These are phyloP conservation scores for Mormyrus proboscirostris DNA, from an alignment of 2,797 vertebrate species.

Conservation along the genomic window DNA sequence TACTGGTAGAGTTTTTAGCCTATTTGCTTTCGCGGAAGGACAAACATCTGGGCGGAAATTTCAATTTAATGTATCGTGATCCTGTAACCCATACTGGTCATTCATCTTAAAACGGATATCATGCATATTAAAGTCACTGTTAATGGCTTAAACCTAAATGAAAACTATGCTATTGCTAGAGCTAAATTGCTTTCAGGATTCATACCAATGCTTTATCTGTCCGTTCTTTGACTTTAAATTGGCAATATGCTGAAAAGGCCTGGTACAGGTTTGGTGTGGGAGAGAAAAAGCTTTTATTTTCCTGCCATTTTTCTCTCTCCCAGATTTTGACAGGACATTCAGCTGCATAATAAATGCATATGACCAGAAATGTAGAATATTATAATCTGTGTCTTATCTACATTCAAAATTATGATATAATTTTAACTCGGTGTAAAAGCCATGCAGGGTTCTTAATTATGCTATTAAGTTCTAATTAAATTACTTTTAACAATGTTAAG, in stretches of 20 bases:
- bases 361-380: constrained; percentile 44
- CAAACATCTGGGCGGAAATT: not conserved
- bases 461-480: constrained; percentile 16
- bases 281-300: not conserved
- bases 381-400: constrained; percentile 5
- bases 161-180: not conserved
- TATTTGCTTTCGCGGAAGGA: not conserved
- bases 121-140: constrained; percentile 7
- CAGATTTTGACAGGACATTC: not conserved
- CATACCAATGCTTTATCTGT: not conserved
- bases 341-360: constrained; percentile 11
- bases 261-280: not conserved
- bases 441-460: constrained; percentile 30
- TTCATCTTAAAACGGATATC: not conserved
- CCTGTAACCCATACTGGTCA: not conserved
- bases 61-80: not conserved
- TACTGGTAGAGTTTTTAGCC: not conserved
- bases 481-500: not conserved
- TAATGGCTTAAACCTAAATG: not conserved
- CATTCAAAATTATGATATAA: not conserved
- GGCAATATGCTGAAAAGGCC: not conserved
- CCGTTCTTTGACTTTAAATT: not conserved
- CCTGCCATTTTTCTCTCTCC: not conserved
- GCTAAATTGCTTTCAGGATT: not conserved
- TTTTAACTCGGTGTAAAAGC: not conserved